Percentiles rank a stretch among this genome's conserved stretches.
Conservation (phyloP, 2,888 invertebrate species). For the Acleris emargana region DNA sequence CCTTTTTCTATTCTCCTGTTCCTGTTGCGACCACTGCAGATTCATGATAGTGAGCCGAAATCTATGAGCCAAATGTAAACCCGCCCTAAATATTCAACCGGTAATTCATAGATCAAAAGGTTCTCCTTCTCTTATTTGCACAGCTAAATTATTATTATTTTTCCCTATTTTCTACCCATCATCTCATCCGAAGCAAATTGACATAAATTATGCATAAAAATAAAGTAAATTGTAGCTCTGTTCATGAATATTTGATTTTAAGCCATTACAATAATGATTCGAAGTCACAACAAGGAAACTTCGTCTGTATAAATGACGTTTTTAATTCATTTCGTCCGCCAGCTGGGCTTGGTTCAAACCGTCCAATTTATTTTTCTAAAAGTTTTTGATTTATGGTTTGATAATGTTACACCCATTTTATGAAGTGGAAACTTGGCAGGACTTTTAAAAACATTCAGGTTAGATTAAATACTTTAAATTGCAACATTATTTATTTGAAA, state of each 20-base stretch:
- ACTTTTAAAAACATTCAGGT: too few species aligned
- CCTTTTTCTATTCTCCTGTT: too few species aligned
- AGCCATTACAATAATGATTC: background rate
- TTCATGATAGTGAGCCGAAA: too few species aligned
- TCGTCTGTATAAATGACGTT: constrained; percentile 6
- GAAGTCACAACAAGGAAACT: background rate
- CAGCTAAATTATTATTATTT: too few species aligned
- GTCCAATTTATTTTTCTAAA: constrained; percentile 14
- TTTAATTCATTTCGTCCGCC: constrained; percentile 10
- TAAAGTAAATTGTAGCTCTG: background rate
- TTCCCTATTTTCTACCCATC: background rate
- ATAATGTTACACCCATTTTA: constrained; percentile 12
- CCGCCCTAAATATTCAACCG: too few species aligned
- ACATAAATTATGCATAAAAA: constrained; percentile 3
- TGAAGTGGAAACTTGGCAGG: background rate
- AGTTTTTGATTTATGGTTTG: constrained; percentile 18
- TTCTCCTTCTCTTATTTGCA: too few species aligned
- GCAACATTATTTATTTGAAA: too few species aligned
- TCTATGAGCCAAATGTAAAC: too few species aligned
- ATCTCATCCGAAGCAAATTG: background rate
- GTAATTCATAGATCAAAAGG: too few species aligned
- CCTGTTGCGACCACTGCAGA: too few species aligned
- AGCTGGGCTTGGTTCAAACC: constrained; percentile 14
- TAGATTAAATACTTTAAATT: too few species aligned
- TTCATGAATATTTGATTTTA: constrained; percentile 6